Evolutionary conservation across 1,140 invertebrate genomes (phyloP).

Genomic region (Drosophila pseudoobscura): DNA sequence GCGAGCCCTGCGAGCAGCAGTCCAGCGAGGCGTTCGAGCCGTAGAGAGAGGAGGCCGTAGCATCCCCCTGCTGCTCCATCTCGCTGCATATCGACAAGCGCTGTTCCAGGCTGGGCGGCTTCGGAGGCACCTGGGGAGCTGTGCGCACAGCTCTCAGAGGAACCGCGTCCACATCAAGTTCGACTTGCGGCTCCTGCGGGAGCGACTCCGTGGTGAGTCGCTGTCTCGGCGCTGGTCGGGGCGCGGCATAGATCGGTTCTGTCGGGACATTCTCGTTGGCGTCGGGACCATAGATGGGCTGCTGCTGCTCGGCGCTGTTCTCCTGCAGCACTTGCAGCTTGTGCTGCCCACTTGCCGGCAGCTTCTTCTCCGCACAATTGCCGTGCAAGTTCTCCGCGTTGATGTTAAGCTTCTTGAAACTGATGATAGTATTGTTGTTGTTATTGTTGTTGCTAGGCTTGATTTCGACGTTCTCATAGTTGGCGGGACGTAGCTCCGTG

Average conservation of each 20-base stretch:
- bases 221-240: conserved; percentile 67
- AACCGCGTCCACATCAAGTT: not conserved
- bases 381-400: conserved; percentile 68
- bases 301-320: conserved; percentile 36
- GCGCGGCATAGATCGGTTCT: conserved; percentile 60
- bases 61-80: conserved; percentile 33
- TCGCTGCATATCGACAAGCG: conserved; percentile 72
- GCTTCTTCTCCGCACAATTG: conserved; percentile 43
- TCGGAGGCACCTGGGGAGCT: conserved; percentile 59
- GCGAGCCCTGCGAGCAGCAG: conserved; percentile 57
- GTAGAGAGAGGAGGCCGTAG: conserved; percentile 34
- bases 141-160: conserved; percentile 25
- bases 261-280: conserved; percentile 71
- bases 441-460: conserved; percentile 28
- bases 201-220: conserved; percentile 21
- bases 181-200: not conserved
- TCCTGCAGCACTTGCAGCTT: conserved; percentile 64
- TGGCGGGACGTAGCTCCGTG: conserved; percentile 58
- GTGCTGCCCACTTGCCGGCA: conserved; percentile 38
- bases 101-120: conserved; percentile 44
- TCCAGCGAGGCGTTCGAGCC: conserved; percentile 64
- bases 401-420: conserved; percentile 67
- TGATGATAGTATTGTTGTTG: conserved; percentile 33
- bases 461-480: conserved; percentile 78
- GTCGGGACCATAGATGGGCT: conserved; percentile 71